Percentiles rank a stretch among this genome's conserved stretches.
phyloP scores from a whole-genome alignment of 2,888 invertebrate species.

The Scotopteryx bipunctaria region DNA sequence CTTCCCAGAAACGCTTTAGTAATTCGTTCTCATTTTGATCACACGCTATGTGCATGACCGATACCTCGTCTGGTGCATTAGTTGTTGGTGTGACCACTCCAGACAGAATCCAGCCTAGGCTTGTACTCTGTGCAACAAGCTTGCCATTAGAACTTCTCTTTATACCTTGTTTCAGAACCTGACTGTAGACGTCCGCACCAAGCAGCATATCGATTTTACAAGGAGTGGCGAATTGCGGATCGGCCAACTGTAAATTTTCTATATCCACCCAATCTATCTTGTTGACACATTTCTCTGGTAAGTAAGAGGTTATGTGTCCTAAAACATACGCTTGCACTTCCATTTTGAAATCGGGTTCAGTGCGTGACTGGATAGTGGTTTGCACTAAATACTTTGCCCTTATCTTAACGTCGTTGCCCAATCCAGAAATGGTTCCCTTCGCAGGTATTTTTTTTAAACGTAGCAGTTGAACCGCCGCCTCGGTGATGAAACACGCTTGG shows the following conservation, averaged over 20 bases:
- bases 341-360: neutral
- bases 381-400: neutral
- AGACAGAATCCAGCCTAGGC: slow-evolving; percentile 1
- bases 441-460: neutral
- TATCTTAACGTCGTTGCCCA: neutral
- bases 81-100: neutral
- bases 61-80: neutral
- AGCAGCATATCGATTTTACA: neutral
- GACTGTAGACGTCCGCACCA: neutral
- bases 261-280: neutral
- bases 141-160: slow-evolving; percentile 1
- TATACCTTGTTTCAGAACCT: neutral
- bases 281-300: neutral
- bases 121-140: neutral
- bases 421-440: neutral
- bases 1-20: slow-evolving; percentile 1
- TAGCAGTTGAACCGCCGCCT: neutral
- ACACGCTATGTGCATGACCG: neutral
- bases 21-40: neutral
- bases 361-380: neutral
- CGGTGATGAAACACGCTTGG: slow-evolving; percentile 3
- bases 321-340: neutral
- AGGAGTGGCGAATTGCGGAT: neutral
- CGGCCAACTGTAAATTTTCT: neutral
- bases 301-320: neutral